Conservation (phyloP, 2,888 invertebrate species). For the Harpalus rufipes region DNA sequence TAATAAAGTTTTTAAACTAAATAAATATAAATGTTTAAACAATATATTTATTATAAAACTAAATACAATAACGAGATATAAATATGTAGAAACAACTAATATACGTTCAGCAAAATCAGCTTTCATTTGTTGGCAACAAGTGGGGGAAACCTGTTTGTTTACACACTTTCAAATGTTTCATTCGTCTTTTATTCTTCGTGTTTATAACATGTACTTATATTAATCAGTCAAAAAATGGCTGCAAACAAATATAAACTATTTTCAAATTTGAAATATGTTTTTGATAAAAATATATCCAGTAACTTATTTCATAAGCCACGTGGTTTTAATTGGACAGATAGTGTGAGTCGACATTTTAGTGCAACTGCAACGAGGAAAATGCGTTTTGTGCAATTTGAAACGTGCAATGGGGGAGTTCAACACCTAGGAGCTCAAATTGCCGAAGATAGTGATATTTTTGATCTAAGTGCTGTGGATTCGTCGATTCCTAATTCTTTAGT, state of each 20-base stretch:
- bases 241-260: conserved; percentile 24
- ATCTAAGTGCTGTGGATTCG: conserved; percentile 80
- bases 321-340: conserved; percentile 7
- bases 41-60: too few species aligned
- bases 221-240: conserved; percentile 39
- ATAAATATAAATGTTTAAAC: too few species aligned
- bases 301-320: neutral
- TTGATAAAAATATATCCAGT: conserved; percentile 23
- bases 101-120: too few species aligned
- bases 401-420: conserved; percentile 80
- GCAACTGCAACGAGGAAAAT: conserved; percentile 76
- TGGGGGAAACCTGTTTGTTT: conserved; percentile 15
- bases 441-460: conserved; percentile 84
- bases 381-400: conserved; percentile 86
- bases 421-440: conserved; percentile 82
- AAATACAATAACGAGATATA: too few species aligned
- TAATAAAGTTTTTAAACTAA: too few species aligned
- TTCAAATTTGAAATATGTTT: neutral
- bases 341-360: conserved; percentile 72
- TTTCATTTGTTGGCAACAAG: neutral
- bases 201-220: conserved; percentile 9
- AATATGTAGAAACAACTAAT: too few species aligned
- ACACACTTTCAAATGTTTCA: conserved; percentile 12
- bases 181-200: neutral
- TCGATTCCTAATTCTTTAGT: conserved; percentile 80